Evolutionary conservation across 2,113 vertebrate species (phyloP).

Genomic region (Phasianus colchicus): DNA sequence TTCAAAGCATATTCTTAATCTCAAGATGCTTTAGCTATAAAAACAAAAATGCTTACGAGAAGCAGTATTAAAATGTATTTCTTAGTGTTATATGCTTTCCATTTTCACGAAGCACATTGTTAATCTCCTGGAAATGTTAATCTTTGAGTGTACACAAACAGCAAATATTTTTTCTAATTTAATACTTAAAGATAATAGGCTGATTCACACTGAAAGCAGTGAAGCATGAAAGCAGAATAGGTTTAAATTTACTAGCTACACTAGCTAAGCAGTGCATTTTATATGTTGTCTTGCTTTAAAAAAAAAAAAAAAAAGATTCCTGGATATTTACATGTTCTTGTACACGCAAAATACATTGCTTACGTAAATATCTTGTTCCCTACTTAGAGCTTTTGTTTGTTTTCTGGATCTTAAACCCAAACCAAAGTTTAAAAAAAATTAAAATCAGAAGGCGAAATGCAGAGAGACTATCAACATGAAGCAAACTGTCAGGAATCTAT

Average conservation of each 20-base stretch:
- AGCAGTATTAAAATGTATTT: conserved; percentile 34
- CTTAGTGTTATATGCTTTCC: conserved; percentile 6
- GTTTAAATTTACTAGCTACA: conserved; percentile 67
- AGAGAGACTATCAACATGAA: conserved; percentile 72
- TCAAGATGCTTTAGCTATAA: not conserved
- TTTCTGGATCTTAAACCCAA: conserved; percentile 45
- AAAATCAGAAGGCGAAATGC: conserved; percentile 41
- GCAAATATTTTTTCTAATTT: conserved; percentile 62
- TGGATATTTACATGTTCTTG: conserved; percentile 71
- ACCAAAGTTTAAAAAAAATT: conserved; percentile 13
- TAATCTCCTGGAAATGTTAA: conserved; percentile 46
- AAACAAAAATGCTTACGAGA: conserved; percentile 34
- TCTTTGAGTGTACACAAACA: conserved; percentile 28
- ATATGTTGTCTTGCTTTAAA: conserved; percentile 69
- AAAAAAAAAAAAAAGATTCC: conserved; percentile 71
- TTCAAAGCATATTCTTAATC: conserved; percentile 28
- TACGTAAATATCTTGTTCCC: conserved; percentile 20
- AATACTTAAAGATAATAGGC: conserved; percentile 65
- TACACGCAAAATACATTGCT: conserved; percentile 30
- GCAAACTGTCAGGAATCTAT: conserved; percentile 79
- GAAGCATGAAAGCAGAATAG: conserved; percentile 68
- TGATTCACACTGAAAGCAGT: conserved; percentile 63
- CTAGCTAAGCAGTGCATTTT: conserved; percentile 50
- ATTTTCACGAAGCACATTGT: conserved; percentile 6
- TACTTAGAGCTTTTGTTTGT: conserved; percentile 41